Conservation (phyloP, 2,797 vertebrate species). For the Myotis pilosus region DNA sequence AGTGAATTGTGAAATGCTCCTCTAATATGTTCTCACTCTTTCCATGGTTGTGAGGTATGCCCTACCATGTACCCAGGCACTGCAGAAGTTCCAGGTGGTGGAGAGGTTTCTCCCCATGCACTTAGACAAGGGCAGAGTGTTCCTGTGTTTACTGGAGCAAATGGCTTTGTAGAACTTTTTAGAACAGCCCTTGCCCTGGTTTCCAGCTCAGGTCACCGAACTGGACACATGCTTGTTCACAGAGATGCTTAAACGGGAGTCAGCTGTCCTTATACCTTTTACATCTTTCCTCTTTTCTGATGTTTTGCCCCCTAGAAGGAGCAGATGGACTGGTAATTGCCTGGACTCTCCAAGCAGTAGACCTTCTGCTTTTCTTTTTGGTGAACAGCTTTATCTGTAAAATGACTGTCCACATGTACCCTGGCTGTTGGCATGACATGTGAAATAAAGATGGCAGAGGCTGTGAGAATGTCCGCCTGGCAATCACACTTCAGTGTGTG, state of each 20-base stretch:
- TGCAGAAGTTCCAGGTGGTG: constrained; percentile 58
- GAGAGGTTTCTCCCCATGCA: neutral
- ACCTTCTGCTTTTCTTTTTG: constrained; percentile 22
- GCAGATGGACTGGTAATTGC: constrained; percentile 56
- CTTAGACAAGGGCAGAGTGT: constrained; percentile 62
- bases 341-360: constrained; percentile 34
- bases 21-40: neutral
- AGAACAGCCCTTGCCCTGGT: neutral
- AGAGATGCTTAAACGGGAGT: constrained; percentile 32
- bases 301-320: constrained; percentile 54
- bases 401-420: neutral
- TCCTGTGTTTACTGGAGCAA: constrained; percentile 68
- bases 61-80: neutral
- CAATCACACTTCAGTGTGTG: neutral
- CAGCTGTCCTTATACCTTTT: constrained; percentile 47
- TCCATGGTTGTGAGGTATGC: neutral
- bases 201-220: constrained; percentile 65
- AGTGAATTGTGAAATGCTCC: neutral
- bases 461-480: neutral
- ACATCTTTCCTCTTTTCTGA: constrained; percentile 37
- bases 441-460: constrained; percentile 21
- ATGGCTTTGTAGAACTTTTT: constrained; percentile 69
- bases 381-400: constrained; percentile 16
- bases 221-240: constrained; percentile 60
- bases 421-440: neutral